Evolutionary conservation across 2,113 vertebrate genomes (phyloP).

Genomic region (Albula goreensis): DNA sequence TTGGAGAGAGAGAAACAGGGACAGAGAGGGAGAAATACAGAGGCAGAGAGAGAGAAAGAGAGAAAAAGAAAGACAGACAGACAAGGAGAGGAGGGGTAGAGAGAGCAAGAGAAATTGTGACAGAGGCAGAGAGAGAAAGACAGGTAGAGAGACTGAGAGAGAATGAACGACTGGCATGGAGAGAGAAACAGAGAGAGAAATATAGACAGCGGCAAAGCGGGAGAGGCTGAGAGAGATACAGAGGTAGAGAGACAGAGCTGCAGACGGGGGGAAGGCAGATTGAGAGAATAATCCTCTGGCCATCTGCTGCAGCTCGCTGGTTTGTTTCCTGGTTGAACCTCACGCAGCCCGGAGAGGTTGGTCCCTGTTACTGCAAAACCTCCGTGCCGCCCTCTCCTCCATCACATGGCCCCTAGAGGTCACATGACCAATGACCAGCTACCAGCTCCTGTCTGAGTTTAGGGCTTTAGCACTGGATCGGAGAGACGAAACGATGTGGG

Average conservation of each 20-base stretch:
- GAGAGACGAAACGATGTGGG: neutral
- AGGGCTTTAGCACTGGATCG: neutral
- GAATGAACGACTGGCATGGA: neutral
- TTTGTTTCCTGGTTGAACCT: neutral
- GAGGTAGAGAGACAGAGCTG: neutral
- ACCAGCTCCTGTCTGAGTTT: neutral
- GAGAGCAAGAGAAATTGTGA: neutral
- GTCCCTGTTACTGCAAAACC: neutral
- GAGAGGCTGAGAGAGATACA: neutral
- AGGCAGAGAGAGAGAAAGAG: neutral
- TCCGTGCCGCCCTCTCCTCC: neutral
- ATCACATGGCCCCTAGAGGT: neutral
- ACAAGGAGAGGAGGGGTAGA: neutral
- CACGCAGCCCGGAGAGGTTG: neutral
- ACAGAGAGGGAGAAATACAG: too few species aligned
- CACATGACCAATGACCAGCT: neutral
- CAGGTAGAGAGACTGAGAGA: neutral
- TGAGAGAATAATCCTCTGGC: conserved; percentile 20
- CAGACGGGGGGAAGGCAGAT: neutral
- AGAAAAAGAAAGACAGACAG: neutral
- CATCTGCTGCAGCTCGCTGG: conserved; percentile 15
- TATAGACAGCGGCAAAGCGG: neutral
- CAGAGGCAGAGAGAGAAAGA: neutral
- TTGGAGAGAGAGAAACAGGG: neutral
- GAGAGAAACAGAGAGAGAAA: neutral